phyloP scores from a whole-genome alignment of 2,113 vertebrate species.

The Plecotus auritus region DNA sequence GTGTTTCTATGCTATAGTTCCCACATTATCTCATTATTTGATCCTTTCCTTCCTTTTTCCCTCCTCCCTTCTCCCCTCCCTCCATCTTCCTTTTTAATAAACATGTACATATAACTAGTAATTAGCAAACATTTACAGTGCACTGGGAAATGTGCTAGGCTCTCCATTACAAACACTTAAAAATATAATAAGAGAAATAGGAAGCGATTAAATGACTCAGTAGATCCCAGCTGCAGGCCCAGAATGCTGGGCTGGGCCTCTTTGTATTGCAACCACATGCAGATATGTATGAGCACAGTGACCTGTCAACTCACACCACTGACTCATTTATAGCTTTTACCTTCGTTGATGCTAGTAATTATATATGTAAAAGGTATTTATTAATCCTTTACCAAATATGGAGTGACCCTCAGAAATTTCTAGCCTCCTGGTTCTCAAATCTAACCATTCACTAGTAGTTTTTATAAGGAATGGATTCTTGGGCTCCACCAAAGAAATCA shows the following conservation, averaged over 20 bases:
- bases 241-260: background rate
- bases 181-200: background rate
- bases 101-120: background rate
- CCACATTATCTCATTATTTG: background rate
- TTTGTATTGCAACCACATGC: background rate
- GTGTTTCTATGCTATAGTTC: background rate
- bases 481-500: background rate
- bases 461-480: background rate
- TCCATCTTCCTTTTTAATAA: background rate
- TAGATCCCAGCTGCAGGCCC: background rate
- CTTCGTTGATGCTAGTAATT: background rate
- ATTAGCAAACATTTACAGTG: background rate
- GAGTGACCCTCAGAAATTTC: background rate
- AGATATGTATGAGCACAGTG: accelerated
- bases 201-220: slow-evolving; percentile 14
- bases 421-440: background rate
- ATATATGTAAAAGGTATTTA: background rate
- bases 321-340: background rate
- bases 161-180: background rate
- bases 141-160: background rate
- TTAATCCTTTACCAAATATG: background rate
- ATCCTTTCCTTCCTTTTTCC: background rate
- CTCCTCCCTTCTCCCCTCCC: too few species aligned
- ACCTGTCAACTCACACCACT: background rate
- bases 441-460: background rate